These are phyloP conservation scores for Phrixothrix hirtus DNA, from an alignment of 2,888 invertebrate genomes.

Conservation along the genomic window DNA sequence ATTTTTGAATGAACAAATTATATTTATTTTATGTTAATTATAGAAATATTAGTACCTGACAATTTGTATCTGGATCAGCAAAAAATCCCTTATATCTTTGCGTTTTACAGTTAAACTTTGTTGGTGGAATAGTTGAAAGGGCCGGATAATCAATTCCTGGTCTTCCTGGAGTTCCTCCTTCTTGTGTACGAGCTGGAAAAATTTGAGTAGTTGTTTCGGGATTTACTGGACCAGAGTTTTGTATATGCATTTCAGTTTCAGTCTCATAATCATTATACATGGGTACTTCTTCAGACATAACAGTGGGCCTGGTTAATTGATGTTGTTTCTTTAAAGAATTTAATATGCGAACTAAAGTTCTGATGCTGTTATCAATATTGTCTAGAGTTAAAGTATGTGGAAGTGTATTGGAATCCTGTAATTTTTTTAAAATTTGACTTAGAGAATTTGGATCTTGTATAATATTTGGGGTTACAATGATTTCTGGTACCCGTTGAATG, in stretches of 20 bases:
- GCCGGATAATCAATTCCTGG: conserved; percentile 83
- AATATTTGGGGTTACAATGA: neutral
- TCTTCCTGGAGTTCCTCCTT: conserved; percentile 66
- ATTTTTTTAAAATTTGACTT: conserved; percentile 68
- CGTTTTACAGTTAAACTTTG: conserved; percentile 78
- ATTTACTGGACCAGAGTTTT: conserved; percentile 40
- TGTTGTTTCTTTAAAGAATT: conserved; percentile 66
- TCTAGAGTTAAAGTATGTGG: conserved; percentile 76
- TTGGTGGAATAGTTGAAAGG: conserved; percentile 73
- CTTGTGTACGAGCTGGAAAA: conserved; percentile 58
- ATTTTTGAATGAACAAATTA: neutral
- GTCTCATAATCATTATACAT: conserved; percentile 42
- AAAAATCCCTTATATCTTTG: conserved; percentile 90
- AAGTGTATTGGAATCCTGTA: conserved; percentile 74
- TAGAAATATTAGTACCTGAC: conserved; percentile 68
- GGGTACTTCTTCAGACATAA: conserved; percentile 50
- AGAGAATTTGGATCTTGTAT: conserved; percentile 50
- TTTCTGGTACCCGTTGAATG: conserved; percentile 1
- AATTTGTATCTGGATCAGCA: conserved; percentile 83
- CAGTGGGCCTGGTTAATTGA: conserved; percentile 47
- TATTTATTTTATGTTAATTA: conserved; percentile 15
- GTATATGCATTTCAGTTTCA: conserved; percentile 44
- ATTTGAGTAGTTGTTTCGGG: conserved; percentile 40
- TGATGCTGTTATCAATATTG: conserved; percentile 78
- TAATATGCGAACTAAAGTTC: conserved; percentile 74